Percentiles rank a stretch among this genome's conserved stretches.
Evolutionary conservation across 1,140 invertebrate species (phyloP).

Genomic region (Drosophila carrolli): DNA sequence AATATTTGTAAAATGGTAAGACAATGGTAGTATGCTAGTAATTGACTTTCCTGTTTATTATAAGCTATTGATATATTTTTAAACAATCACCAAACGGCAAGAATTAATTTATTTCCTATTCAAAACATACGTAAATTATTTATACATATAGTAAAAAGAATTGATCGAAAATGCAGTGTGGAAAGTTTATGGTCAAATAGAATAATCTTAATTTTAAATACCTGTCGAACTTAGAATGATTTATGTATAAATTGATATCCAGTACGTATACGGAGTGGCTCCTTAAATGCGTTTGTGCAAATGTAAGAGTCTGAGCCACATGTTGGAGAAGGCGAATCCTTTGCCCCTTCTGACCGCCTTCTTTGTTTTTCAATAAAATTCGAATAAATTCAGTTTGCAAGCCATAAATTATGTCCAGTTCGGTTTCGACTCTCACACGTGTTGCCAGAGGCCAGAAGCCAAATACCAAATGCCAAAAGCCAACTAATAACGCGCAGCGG

Average conservation of each 20-base stretch:
- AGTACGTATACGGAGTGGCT: no score
- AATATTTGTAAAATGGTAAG: no score
- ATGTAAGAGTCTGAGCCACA: constrained; percentile 35
- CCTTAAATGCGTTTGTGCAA: background rate
- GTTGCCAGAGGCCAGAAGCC: constrained; percentile 27
- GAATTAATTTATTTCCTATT: no score
- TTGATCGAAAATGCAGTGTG: no score
- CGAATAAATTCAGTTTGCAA: constrained; percentile 69
- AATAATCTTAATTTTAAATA: background rate
- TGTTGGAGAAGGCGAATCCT: constrained; percentile 26
- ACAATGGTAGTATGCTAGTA: no score
- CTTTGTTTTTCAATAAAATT: constrained; percentile 48
- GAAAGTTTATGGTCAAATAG: background rate
- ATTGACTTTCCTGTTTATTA: no score
- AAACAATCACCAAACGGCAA: no score
- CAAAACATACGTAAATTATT: no score
- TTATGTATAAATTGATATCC: background rate
- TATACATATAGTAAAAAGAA: no score
- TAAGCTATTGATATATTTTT: no score
- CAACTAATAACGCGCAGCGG: constrained; percentile 75
- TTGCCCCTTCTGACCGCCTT: constrained; percentile 3
- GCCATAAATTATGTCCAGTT: constrained; percentile 77
- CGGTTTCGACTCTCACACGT: constrained; percentile 47
- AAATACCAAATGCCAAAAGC: constrained; percentile 30
- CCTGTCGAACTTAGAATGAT: background rate